phyloP scores from a whole-genome alignment of 2,888 invertebrate species.

The Phlogophora meticulosa region DNA sequence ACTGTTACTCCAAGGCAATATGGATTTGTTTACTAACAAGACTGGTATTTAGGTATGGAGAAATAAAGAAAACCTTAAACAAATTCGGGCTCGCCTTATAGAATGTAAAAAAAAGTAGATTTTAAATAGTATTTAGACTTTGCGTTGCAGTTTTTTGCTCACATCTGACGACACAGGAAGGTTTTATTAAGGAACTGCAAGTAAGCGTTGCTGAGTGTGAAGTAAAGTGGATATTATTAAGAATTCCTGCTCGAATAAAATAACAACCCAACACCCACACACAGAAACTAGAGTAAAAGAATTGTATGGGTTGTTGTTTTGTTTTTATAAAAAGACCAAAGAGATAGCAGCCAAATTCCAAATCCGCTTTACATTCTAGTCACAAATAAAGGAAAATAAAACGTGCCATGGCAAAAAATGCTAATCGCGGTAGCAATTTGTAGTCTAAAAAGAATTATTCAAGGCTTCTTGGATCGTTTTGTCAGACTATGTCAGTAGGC shows the following conservation, averaged over 20 bases:
- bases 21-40: conserved; percentile 20
- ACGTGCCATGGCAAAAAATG: neutral
- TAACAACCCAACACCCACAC: no score
- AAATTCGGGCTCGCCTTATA: neutral
- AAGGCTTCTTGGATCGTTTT: neutral
- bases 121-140: neutral
- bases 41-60: neutral
- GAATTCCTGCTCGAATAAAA: no score
- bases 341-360: no score
- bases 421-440: conserved; percentile 16
- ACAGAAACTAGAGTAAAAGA: neutral
- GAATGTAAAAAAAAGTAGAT: neutral
- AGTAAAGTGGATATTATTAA: no score
- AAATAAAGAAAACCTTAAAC: neutral
- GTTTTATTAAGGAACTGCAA: neutral
- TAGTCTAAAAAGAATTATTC: neutral
- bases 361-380: neutral
- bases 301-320: no score
- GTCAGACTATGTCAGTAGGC: conserved; percentile 23
- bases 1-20: conserved; percentile 2
- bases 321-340: no score
- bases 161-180: neutral
- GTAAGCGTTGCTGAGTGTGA: neutral
- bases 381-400: conserved; percentile 2
- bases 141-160: neutral